Base-by-base conservation (phyloP, 2,113 vertebrate genomes). In the Melanerpes aurifrons region DNA sequence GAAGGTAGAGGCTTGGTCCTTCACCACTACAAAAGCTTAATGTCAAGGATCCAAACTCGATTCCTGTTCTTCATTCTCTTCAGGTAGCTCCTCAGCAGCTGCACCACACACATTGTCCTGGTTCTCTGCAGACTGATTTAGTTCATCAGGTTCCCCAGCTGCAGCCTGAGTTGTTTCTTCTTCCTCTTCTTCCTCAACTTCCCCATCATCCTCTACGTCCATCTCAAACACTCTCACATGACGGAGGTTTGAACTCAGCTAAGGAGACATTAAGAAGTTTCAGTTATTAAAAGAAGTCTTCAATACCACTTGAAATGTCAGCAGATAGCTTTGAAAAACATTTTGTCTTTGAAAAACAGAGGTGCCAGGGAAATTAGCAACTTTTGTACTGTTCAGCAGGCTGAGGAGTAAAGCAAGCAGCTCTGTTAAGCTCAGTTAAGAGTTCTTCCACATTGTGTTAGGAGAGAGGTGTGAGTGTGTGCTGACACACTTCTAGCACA, bases 191-290 rank as follows among this genome's bases (percentile, higher is more conserved):
- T 98, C 98, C 10, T 98, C 98, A 5, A 92, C 97, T 58, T 99
- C 99, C 78, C 98, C 98, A 25, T 99, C 99, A 48, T 99, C 99
- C 86, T 99, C 99, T 9, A 99, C 98, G 62, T 99, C 99, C 99
- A 99, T 99, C 96, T 99, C 99, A 96, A 99, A 99, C 37, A 99
- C 98, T 48, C 99, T 97, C 61, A 99, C 97, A 0, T 99, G 99
- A 76, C 99, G 98, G 56, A 99, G 98, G 93, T 99, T 99, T 11
- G 98, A 98, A 92, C 99, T 99, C 35, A 99, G 97, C 99, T 99
- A 91, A 3, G 24, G 64, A 89, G 67, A 89, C 28, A 95, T 47
- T 26, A 84, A 92, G n/a, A 89, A 70, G 15, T 69, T 79, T 50
- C 35, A 3, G 3, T 91, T 88, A 78, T 62, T 37, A 56, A 67